These are phyloP conservation scores for Cassiopea xamachana DNA, from an alignment of 30 jellyfish, hydroid and myxozoan species.

Conservation along the genomic window DNA sequence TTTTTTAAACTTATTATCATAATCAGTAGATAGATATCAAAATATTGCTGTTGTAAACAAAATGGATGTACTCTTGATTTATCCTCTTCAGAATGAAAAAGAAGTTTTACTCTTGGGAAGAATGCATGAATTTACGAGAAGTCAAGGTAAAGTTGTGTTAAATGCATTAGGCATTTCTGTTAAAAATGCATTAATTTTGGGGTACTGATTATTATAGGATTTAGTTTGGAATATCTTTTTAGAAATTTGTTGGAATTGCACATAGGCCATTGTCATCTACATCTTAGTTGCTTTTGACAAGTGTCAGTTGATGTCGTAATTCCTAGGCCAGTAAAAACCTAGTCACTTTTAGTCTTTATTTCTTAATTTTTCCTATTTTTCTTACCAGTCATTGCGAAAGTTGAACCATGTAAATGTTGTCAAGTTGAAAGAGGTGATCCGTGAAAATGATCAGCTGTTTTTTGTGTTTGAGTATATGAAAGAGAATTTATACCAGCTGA, in stretches of 20 bases:
- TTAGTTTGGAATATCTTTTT: too few relatives aligned
- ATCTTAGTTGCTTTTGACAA: too few relatives aligned
- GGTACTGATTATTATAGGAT: too few relatives aligned
- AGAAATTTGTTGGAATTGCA: too few relatives aligned
- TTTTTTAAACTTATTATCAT: not conserved
- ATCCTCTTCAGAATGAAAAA: constrained; percentile 81
- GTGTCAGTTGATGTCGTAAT: too few relatives aligned
- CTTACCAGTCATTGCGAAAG: constrained; percentile 86
- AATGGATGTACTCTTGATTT: not conserved
- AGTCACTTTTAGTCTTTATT: not conserved
- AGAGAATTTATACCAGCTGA: constrained; percentile 94
- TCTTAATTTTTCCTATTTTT: not conserved
- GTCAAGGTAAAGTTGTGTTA: constrained; percentile 75
- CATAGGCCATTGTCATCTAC: too few relatives aligned
- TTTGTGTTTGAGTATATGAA: constrained; percentile 97
- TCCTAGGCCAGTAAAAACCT: too few relatives aligned
- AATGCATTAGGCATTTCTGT: too few relatives aligned
- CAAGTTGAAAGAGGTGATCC: constrained; percentile 88
- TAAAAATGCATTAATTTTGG: too few relatives aligned
- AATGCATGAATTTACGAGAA: constrained; percentile 96
- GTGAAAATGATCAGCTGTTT: constrained; percentile 88
- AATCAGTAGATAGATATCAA: not conserved
- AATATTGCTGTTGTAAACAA: not conserved
- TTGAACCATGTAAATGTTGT: constrained; percentile 90
- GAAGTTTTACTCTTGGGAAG: constrained; percentile 98